Percentiles rank a stretch among this genome's conserved stretches.
These are phyloP conservation scores for Macrotrachela quadricornifera DNA, from an alignment of 1,140 invertebrate genomes.

Conservation along the genomic window DNA sequence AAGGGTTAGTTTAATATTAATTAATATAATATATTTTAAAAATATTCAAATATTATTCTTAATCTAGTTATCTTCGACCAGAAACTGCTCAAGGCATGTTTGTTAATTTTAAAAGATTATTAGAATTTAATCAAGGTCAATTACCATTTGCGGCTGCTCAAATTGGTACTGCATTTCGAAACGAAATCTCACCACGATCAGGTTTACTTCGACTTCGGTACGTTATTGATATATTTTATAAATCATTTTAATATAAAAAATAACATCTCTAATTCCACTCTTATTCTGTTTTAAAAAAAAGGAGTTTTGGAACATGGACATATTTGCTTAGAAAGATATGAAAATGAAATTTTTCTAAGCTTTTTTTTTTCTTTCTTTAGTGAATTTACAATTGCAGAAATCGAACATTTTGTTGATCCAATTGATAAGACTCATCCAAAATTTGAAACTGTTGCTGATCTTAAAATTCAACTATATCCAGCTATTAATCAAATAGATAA, in stretches of 20 bases:
- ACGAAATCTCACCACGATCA: constrained; percentile 93
- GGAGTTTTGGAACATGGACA: too few species aligned
- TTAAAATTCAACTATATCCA: constrained; percentile 59
- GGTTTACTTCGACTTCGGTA: constrained; percentile 64
- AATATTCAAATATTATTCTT: not conserved
- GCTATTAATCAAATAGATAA: constrained; percentile 77
- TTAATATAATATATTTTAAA: constrained; percentile 69
- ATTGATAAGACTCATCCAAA: constrained; percentile 63
- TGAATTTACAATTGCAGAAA: constrained; percentile 99
- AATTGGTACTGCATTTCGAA: constrained; percentile 86
- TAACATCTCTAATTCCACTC: too few species aligned
- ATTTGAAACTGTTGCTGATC: constrained; percentile 50
- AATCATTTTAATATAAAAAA: too few species aligned
- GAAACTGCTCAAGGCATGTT: constrained; percentile 99
- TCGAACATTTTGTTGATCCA: constrained; percentile 96
- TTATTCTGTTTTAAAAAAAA: too few species aligned
- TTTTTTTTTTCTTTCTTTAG: constrained; percentile 13
- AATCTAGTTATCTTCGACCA: constrained; percentile 55
- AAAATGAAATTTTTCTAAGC: not conserved
- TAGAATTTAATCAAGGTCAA: constrained; percentile 87
- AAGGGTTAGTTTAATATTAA: constrained; percentile 38
- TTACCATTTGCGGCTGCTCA: constrained; percentile 93
- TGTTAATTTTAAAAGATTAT: constrained; percentile 84
- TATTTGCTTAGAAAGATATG: too few species aligned
- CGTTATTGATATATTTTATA: not conserved